phyloP scores from a whole-genome alignment of 2,888 invertebrate genomes.

The Crossocerus cetratus region DNA sequence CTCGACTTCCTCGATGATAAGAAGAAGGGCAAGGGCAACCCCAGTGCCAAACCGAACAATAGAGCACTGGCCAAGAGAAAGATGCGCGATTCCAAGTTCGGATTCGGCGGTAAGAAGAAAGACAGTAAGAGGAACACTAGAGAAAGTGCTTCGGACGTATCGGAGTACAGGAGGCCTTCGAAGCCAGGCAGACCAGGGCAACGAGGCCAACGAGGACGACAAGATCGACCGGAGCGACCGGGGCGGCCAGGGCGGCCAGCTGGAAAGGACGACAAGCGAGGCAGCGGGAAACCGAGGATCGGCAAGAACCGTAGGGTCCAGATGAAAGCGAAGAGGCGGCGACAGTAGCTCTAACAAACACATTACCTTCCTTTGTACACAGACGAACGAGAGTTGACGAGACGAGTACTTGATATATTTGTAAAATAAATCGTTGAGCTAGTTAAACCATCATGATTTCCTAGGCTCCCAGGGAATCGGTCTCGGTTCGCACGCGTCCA shows the following conservation, averaged over 20 bases:
- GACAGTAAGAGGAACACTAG: slow-evolving; percentile 92
- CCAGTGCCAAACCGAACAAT: slow-evolving; percentile 49
- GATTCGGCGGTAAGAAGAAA: slow-evolving; percentile 97
- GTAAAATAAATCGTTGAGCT: slow-evolving; percentile 21
- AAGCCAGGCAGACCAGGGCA: slow-evolving; percentile 62
- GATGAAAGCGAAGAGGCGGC: slow-evolving; percentile 75
- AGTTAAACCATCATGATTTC: slow-evolving; percentile 7
- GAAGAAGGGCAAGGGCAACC: slow-evolving; percentile 64
- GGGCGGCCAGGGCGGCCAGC: too few species aligned
- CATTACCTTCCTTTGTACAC: background rate
- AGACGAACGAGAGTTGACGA: background rate
- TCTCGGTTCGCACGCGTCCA: slow-evolving; percentile 2
- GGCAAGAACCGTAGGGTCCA: slow-evolving; percentile 78
- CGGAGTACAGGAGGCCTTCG: slow-evolving; percentile 77
- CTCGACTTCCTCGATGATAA: slow-evolving; percentile 88
- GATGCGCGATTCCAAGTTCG: slow-evolving; percentile 91
- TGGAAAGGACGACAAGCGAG: too few species aligned
- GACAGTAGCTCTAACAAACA: slow-evolving; percentile 4
- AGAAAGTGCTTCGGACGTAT: slow-evolving; percentile 85
- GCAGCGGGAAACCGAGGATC: slow-evolving; percentile 65
- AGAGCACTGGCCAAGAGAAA: slow-evolving; percentile 79
- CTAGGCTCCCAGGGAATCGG: slow-evolving; percentile 20
- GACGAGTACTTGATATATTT: background rate
- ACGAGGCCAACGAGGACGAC: slow-evolving; percentile 38
- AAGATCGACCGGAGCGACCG: slow-evolving; percentile 15